Evolutionary conservation across 2,888 invertebrate genomes (phyloP).

Genomic region (Elegia similella): DNA sequence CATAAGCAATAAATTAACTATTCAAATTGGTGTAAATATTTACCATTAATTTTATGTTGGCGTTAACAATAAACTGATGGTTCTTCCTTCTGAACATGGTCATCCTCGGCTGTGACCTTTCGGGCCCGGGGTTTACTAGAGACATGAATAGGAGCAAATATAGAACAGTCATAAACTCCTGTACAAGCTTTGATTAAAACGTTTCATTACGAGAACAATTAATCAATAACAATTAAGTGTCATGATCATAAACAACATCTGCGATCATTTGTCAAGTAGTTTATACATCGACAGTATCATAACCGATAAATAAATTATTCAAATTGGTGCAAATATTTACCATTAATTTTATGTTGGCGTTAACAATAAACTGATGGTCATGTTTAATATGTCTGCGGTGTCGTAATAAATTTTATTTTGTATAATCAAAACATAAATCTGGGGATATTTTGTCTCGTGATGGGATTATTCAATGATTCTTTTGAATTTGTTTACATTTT

Average conservation of each 20-base stretch:
- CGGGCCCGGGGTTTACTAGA: too few species aligned
- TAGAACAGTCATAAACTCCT: too few species aligned
- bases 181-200: too few species aligned
- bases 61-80: slow-evolving; percentile 36
- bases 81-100: too few species aligned
- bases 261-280: not conserved
- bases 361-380: slow-evolving; percentile 34
- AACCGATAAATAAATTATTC: slow-evolving; percentile 56
- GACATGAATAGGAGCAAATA: too few species aligned
- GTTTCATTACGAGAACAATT: not conserved
- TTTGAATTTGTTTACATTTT: too few species aligned
- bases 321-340: slow-evolving; percentile 47
- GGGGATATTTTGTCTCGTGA: not conserved
- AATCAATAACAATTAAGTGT: slow-evolving; percentile 1
- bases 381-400: slow-evolving; percentile 22
- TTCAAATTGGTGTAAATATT: slow-evolving; percentile 52
- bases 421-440: slow-evolving; percentile 12
- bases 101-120: too few species aligned
- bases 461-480: too few species aligned
- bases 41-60: slow-evolving; percentile 35
- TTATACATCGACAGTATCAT: slow-evolving; percentile 5
- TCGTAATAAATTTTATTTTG: slow-evolving; percentile 20
- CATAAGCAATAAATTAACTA: slow-evolving; percentile 51
- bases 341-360: slow-evolving; percentile 37
- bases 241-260: not conserved